These are phyloP conservation scores for Heliconius ethilla DNA, from an alignment of 2,888 invertebrate species.

Conservation along the genomic window DNA sequence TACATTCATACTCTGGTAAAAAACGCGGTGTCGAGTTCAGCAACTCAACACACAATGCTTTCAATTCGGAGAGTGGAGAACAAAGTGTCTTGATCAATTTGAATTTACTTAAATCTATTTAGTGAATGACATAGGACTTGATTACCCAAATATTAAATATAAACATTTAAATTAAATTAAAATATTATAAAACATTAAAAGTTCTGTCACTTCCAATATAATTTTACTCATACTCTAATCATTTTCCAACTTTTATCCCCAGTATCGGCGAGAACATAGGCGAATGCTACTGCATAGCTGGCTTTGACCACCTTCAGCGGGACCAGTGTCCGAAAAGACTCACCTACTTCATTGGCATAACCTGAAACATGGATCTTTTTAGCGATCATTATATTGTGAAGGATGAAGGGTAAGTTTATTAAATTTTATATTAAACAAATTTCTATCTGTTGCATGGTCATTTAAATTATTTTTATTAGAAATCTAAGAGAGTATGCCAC, in stretches of 20 bases:
- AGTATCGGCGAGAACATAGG: slow-evolving; percentile 94
- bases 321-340: slow-evolving; percentile 92
- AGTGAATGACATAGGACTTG: no score
- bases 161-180: no score
- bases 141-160: no score
- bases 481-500: no score
- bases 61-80: not conserved
- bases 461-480: no score
- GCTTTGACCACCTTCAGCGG: slow-evolving; percentile 85
- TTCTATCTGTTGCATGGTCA: no score
- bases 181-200: not conserved
- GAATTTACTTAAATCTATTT: no score
- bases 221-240: slow-evolving; percentile 75
- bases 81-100: no score
- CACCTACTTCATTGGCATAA: slow-evolving; percentile 98
- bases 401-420: slow-evolving; percentile 69
- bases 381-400: slow-evolving; percentile 72
- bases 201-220: not conserved
- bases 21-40: rapidly evolving
- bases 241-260: slow-evolving; percentile 87
- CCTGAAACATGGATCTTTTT: slow-evolving; percentile 85
- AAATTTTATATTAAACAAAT: no score
- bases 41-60: not conserved
- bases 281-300: slow-evolving; percentile 91
- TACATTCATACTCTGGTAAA: not conserved